These are phyloP conservation scores for Drosophila suzukii DNA, from an alignment of 1,140 invertebrate genomes.

Conservation along the genomic window DNA sequence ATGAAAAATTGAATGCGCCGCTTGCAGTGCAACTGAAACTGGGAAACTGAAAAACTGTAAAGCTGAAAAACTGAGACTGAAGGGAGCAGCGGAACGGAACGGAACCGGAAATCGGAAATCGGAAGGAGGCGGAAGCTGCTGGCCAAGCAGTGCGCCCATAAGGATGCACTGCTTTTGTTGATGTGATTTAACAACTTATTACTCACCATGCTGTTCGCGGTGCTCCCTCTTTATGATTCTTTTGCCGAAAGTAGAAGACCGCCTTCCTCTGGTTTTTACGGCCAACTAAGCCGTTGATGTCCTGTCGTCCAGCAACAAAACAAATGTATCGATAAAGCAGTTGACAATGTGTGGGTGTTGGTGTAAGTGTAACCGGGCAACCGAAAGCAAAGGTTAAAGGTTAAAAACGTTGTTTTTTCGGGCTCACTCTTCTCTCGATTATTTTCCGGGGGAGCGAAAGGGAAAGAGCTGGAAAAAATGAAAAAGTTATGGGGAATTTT, in stretches of 20 bases:
- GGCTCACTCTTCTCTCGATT: constrained; percentile 6
- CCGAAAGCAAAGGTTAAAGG: constrained; percentile 15
- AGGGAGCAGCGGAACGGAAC: constrained; percentile 10
- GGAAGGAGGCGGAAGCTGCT: constrained; percentile 5
- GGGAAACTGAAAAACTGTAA: constrained; percentile 17
- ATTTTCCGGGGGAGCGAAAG: constrained; percentile 3
- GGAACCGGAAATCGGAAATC: constrained; percentile 9
- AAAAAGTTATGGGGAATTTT: background rate
- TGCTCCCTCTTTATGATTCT: background rate
- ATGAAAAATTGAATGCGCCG: constrained; percentile 79
- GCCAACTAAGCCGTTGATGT: constrained; percentile 18
- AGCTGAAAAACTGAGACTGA: constrained; percentile 19
- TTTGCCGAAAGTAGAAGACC: background rate
- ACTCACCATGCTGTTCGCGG: constrained; percentile 35
- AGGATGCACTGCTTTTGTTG: constrained; percentile 10
- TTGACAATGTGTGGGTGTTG: constrained; percentile 17
- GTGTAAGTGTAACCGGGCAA: constrained; percentile 17
- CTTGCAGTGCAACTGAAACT: constrained; percentile 38
- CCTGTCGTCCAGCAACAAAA: constrained; percentile 11
- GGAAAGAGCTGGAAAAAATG: background rate
- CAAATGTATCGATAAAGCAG: constrained; percentile 43
- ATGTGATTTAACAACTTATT: constrained; percentile 47
- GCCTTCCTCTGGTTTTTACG: background rate
- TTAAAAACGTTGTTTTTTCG: background rate
- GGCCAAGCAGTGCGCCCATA: constrained; percentile 13